phyloP scores from a whole-genome alignment of 2,888 invertebrate genomes.

The Synergus japonicus region DNA sequence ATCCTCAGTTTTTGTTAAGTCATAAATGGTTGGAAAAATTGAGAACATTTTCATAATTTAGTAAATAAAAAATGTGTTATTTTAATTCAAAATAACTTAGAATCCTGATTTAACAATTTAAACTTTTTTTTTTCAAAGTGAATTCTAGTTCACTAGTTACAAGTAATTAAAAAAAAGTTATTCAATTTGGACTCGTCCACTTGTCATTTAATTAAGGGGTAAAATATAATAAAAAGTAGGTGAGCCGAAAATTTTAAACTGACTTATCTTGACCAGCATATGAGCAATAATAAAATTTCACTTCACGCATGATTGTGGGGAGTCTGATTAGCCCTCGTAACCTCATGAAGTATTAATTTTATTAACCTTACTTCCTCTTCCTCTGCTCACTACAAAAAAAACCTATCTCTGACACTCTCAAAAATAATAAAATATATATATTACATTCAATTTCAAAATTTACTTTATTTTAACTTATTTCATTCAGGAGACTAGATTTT shows the following conservation, averaged over 20 bases:
- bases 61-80: too few species aligned
- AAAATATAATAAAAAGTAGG: neutral
- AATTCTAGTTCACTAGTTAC: too few species aligned
- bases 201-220: neutral
- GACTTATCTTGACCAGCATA: conserved; percentile 4
- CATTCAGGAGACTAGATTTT: neutral
- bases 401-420: neutral
- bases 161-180: too few species aligned
- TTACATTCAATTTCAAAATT: conserved; percentile 13
- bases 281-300: conserved; percentile 2
- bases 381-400: conserved; percentile 19
- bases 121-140: too few species aligned
- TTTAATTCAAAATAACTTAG: too few species aligned
- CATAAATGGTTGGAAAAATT: too few species aligned
- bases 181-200: too few species aligned
- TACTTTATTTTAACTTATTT: neutral
- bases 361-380: conserved; percentile 29
- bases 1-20: neutral
- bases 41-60: too few species aligned
- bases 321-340: conserved; percentile 19
- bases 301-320: conserved; percentile 5
- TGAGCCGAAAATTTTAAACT: neutral
- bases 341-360: conserved; percentile 13
- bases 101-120: too few species aligned
- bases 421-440: neutral